These are phyloP conservation scores for Diorhabda carinulata DNA, from an alignment of 1,140 invertebrate species.

Conservation along the genomic window DNA sequence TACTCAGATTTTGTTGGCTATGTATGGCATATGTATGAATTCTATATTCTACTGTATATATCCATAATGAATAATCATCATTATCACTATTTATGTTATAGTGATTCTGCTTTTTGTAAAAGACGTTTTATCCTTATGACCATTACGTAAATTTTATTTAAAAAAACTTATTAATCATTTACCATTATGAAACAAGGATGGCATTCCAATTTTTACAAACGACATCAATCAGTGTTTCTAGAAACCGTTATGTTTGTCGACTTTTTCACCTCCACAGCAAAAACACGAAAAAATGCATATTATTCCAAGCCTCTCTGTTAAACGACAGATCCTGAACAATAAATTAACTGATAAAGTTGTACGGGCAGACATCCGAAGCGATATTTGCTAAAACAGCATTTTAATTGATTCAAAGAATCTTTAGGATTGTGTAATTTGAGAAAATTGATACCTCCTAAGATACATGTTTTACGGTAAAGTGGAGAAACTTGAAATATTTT, in stretches of 20 bases:
- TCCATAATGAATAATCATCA: too few relatives aligned
- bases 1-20: too few relatives aligned
- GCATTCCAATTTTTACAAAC: conserved; percentile 2
- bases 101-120: too few relatives aligned
- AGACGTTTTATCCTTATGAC: too few relatives aligned
- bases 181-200: background rate
- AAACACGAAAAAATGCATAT: background rate
- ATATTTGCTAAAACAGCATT: conserved; percentile 3
- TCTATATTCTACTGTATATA: too few relatives aligned
- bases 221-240: background rate
- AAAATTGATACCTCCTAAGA: conserved; percentile 1
- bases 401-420: conserved; percentile 3
- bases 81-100: too few relatives aligned
- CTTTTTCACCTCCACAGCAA: background rate
- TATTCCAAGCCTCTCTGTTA: conserved; percentile 2
- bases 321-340: background rate
- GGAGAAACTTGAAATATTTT: conserved; percentile 2
- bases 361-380: conserved; percentile 1
- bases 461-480: conserved; percentile 2
- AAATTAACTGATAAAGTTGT: conserved; percentile 1
- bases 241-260: background rate
- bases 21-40: too few relatives aligned
- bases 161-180: too few relatives aligned
- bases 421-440: conserved; percentile 2
- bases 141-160: too few relatives aligned